Percentiles rank a stretch among this genome's conserved stretches.
Evolutionary conservation across 2,888 invertebrate species (phyloP).

Genomic region (Coleophora flavipennella): DNA sequence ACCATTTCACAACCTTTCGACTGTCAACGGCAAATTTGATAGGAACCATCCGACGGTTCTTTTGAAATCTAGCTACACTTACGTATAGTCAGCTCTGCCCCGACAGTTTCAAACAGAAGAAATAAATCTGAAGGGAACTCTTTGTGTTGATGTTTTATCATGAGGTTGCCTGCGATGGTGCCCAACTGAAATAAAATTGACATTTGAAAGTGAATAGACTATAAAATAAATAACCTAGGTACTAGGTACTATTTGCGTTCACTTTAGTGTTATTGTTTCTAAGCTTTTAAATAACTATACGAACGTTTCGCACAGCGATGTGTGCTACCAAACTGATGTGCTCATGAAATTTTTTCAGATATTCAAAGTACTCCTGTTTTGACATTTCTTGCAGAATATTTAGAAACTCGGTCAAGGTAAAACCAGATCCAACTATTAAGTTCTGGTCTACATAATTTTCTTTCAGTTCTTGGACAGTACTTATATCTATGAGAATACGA

Average conservation of each 20-base stretch:
- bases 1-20: too few species aligned
- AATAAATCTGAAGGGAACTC: constrained; percentile 83
- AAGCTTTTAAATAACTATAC: constrained; percentile 20
- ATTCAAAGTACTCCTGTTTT: constrained; percentile 66
- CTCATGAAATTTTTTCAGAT: constrained; percentile 70
- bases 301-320: constrained; percentile 81
- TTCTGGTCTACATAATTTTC: constrained; percentile 40
- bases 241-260: too few species aligned
- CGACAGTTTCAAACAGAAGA: constrained; percentile 53
- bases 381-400: constrained; percentile 49
- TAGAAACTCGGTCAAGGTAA: constrained; percentile 51
- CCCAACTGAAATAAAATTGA: constrained; percentile 57
- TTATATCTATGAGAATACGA: constrained; percentile 73
- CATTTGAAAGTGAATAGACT: not conserved
- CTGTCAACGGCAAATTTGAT: too few species aligned
- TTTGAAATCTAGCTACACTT: too few species aligned
- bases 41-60: too few species aligned
- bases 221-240: not conserved
- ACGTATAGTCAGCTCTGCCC: constrained; percentile 37
- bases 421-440: constrained; percentile 58
- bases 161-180: constrained; percentile 79
- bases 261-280: not conserved
- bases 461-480: constrained; percentile 68
- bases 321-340: constrained; percentile 81
- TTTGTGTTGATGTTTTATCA: constrained; percentile 75